Conservation (phyloP, 1,140 invertebrate genomes). For the Macrobrachium nipponense region DNA sequence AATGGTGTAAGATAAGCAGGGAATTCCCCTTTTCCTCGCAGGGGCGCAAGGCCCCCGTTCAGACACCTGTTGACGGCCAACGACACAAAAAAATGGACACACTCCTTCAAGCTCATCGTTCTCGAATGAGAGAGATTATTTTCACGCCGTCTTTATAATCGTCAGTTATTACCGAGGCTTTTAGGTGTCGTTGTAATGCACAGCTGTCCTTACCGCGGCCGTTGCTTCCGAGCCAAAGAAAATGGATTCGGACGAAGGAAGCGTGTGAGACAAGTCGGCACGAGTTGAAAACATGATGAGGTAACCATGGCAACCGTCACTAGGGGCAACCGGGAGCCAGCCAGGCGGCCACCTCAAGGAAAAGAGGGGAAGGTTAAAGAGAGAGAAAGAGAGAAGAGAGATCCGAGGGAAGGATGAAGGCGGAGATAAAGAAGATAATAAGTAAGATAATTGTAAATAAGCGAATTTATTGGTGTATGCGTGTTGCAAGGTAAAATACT, state of each 20-base stretch:
- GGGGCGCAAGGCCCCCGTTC: constrained; percentile 4
- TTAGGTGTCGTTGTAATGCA: neutral
- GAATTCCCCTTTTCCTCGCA: constrained; percentile 13
- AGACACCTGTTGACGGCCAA: constrained; percentile 37
- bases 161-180: neutral
- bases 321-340: constrained; percentile 27
- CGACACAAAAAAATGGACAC: neutral
- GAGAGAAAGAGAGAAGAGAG: neutral
- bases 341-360: neutral
- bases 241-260: constrained; percentile 24
- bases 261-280: constrained; percentile 37
- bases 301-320: constrained; percentile 45
- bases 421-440: neutral
- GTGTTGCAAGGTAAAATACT: no score
- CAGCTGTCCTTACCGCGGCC: no score
- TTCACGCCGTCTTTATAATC: neutral
- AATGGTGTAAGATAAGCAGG: constrained; percentile 20
- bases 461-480: no score
- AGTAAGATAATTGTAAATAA: no score
- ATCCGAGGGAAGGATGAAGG: no score
- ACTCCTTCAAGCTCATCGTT: constrained; percentile 4
- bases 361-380: no score
- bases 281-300: constrained; percentile 49
- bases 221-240: neutral
- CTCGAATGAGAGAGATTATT: neutral